Evolutionary conservation across 2,113 vertebrate genomes (phyloP).

Genomic region (Neolamprologus cancellatus): DNA sequence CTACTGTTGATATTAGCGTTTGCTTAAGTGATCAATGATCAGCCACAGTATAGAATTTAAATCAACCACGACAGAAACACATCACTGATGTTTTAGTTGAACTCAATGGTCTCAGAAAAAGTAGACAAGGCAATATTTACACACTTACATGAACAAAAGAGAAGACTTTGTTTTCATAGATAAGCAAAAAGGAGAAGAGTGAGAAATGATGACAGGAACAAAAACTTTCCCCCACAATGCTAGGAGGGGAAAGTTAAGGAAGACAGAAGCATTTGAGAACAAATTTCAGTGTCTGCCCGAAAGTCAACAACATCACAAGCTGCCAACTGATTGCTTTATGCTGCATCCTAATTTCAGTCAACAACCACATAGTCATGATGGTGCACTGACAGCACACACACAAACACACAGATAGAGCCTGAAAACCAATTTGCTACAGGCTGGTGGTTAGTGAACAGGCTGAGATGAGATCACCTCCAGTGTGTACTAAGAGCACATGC

Average conservation of each 20-base stretch:
- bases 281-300: background rate
- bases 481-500: conserved; percentile 9
- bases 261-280: background rate
- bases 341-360: background rate
- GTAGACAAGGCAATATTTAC: background rate
- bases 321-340: background rate
- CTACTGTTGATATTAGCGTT: conserved; percentile 10
- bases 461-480: conserved; percentile 35
- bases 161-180: background rate
- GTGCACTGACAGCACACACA: background rate
- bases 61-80: background rate
- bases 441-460: conserved; percentile 15
- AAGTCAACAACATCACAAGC: background rate
- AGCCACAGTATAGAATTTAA: background rate
- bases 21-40: conserved; percentile 27
- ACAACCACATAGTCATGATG: background rate
- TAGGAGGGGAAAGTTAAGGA: background rate
- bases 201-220: background rate
- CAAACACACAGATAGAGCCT: background rate
- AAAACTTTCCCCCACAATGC: background rate
- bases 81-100: background rate
- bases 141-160: background rate
- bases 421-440: background rate
- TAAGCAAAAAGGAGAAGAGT: background rate
- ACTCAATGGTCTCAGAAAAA: background rate